phyloP scores from a whole-genome alignment of 2,797 vertebrate genomes.

The Diceros bicornis region DNA sequence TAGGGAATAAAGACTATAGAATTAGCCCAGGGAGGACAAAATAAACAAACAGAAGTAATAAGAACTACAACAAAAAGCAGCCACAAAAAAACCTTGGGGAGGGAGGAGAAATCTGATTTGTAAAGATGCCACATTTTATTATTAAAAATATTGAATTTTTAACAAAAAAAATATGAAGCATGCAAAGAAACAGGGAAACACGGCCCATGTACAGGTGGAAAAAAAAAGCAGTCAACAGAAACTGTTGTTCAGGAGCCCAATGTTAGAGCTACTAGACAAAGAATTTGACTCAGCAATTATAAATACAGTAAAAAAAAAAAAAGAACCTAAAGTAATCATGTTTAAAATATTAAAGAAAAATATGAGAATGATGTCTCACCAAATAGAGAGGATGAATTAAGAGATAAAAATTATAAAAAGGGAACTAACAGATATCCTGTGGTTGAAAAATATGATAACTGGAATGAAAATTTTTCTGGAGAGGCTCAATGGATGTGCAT shows the following conservation, averaged over 20 bases:
- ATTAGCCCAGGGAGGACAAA: background rate
- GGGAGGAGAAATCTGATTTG: too few species aligned
- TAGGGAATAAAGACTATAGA: background rate
- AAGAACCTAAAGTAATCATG: background rate
- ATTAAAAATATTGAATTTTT: too few species aligned
- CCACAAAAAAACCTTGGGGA: too few species aligned
- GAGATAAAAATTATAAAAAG: background rate
- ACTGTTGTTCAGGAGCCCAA: background rate
- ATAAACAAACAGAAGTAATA: background rate
- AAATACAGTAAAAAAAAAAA: background rate
- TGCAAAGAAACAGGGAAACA: background rate
- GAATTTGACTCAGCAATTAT: background rate
- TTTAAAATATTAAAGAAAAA: background rate
- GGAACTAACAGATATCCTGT: background rate
- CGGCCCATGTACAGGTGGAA: rapidly evolving
- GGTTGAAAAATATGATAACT: background rate
- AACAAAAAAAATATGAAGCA: background rate
- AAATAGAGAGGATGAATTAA: background rate
- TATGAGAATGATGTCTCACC: background rate
- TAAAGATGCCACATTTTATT: too few species aligned
- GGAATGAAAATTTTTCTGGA: background rate
- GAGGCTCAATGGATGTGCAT: background rate
- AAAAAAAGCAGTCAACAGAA: background rate
- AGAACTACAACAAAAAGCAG: too few species aligned
- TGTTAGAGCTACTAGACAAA: background rate